Conservation (phyloP, 2,888 invertebrate species). For the Melieria picta region DNA sequence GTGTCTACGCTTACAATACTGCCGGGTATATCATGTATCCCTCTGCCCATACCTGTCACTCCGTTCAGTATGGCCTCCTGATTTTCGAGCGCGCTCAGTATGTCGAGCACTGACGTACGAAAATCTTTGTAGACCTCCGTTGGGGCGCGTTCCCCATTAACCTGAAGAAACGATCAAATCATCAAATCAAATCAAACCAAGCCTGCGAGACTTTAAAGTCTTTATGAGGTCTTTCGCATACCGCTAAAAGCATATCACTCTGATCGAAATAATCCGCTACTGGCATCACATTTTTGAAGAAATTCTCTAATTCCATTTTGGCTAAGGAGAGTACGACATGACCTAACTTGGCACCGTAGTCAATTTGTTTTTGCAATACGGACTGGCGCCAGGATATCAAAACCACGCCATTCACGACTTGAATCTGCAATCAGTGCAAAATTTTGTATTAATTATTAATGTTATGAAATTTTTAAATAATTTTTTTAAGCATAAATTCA, state of each 20-base stretch:
- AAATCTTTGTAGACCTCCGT: conserved; percentile 89
- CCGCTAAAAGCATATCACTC: conserved; percentile 79
- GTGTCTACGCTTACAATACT: conserved; percentile 73
- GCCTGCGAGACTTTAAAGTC: neutral
- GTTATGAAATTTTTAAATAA: neutral
- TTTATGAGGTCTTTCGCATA: conserved; percentile 55
- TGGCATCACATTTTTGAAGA: conserved; percentile 88
- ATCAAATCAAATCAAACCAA: neutral
- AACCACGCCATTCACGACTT: conserved; percentile 86
- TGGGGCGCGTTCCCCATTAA: conserved; percentile 88
- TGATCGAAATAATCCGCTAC: conserved; percentile 92
- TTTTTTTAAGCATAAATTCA: neutral
- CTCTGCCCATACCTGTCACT: conserved; percentile 70
- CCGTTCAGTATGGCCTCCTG: conserved; percentile 72
- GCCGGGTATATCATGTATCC: conserved; percentile 71
- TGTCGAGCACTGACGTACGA: conserved; percentile 79
- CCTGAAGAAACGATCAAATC: conserved; percentile 67
- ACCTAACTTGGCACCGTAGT: conserved; percentile 88
- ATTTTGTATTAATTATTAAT: conserved; percentile 13
- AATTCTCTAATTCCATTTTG: conserved; percentile 88
- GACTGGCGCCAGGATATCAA: conserved; percentile 89
- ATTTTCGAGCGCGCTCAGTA: conserved; percentile 77
- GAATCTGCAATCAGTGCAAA: conserved; percentile 72
- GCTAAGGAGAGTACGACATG: conserved; percentile 83
- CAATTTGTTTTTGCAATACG: conserved; percentile 87